phyloP scores from a whole-genome alignment of 2,113 vertebrate genomes.

The Entomyzon cyanotis region DNA sequence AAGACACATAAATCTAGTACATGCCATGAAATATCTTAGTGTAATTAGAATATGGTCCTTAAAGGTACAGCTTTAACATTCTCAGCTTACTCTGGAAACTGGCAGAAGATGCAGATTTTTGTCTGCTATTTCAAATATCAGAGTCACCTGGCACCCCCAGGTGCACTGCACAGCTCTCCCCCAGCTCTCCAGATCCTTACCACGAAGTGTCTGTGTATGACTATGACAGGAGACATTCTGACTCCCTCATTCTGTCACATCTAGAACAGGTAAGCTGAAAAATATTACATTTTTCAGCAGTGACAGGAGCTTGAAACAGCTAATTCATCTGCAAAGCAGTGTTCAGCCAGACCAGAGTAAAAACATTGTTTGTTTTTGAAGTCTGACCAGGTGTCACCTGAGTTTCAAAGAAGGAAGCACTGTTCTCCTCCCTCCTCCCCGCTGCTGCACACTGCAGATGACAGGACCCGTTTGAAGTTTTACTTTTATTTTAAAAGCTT shows the following conservation, averaged over 20 bases:
- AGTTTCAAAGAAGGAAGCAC: neutral
- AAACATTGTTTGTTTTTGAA: neutral
- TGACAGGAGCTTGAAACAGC: neutral
- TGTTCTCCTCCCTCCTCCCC: neutral
- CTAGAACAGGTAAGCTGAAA: neutral
- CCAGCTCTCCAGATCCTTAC: neutral
- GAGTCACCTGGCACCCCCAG: neutral
- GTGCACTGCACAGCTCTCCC: neutral
- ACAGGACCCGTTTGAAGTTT: neutral
- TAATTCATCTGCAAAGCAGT: neutral
- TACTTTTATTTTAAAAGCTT: conserved; percentile 4
- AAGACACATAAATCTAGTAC: neutral
- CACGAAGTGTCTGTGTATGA: rapidly evolving
- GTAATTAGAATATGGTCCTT: neutral
- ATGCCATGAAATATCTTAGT: neutral
- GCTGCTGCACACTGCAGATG: neutral
- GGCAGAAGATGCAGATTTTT: neutral
- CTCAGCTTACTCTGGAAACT: neutral
- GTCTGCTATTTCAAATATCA: neutral
- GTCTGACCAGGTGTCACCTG: conserved; percentile 3
- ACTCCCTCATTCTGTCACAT: neutral
- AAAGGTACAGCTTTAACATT: neutral
- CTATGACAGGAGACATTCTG: neutral
- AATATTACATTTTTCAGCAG: neutral
- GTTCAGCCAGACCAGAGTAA: neutral